phyloP scores from a whole-genome alignment of 1,140 invertebrate genomes.

The Drosophila asahinai region DNA sequence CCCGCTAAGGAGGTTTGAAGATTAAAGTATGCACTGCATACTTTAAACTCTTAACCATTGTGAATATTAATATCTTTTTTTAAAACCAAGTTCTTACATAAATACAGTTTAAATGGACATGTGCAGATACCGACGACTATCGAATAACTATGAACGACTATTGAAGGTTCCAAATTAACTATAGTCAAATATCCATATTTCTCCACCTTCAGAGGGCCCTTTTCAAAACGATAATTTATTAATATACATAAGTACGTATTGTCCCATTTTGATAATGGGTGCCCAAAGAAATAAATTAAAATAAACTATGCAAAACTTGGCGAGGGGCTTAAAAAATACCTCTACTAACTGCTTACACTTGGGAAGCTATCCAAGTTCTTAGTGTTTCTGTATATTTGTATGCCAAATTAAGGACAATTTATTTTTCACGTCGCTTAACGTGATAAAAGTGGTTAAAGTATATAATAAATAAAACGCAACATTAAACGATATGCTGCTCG shows the following conservation, averaged over 20 bases:
- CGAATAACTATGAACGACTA: too few relatives aligned
- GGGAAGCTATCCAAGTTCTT: constrained; percentile 42
- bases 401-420: constrained; percentile 65
- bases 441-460: constrained; percentile 73
- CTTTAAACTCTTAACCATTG: too few relatives aligned
- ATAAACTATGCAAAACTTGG: constrained; percentile 59
- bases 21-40: too few relatives aligned
- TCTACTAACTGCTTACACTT: constrained; percentile 49
- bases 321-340: constrained; percentile 48
- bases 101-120: too few relatives aligned
- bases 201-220: too few relatives aligned
- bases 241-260: not conserved
- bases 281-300: constrained; percentile 11
- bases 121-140: too few relatives aligned
- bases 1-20: too few relatives aligned
- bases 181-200: too few relatives aligned
- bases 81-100: too few relatives aligned
- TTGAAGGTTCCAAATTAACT: too few relatives aligned
- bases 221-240: not conserved
- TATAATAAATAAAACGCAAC: constrained; percentile 58
- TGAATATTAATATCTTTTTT: too few relatives aligned
- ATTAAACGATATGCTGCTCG: too few relatives aligned
- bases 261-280: not conserved
- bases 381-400: constrained; percentile 27
- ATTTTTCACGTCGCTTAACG: constrained; percentile 68